Base-by-base conservation (phyloP, 2,888 invertebrate genomes). In the Nomada ruficornis region DNA sequence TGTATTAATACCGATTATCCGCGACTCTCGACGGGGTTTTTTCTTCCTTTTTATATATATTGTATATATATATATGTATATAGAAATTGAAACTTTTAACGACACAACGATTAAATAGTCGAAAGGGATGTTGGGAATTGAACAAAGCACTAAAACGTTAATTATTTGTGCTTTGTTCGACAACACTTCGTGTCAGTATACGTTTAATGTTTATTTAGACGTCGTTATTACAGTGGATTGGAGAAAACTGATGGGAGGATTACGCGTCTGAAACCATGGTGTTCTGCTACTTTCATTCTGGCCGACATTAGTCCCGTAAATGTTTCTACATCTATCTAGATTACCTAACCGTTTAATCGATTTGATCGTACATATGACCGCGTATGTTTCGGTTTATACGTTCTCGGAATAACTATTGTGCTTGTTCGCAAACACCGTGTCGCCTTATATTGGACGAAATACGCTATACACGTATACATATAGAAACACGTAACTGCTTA, bases 241-340 rank as follows among this genome's bases (percentile, higher is more conserved):
- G 13, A 11, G 15, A 54, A 5, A 13, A 57, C 36, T 10, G 57
- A 68, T 52, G 20, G 26, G 42, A n/a, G n/a, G 47, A 20, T 1
- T n/a, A 29, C 29, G 36, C 10, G 57, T 67, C 20, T 13, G 36
- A 18, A 23, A 68, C 47, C 20, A 57, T 29, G 47, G 36, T 50
- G 67, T 18, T 68, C n/a, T 23, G 59, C 55, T 68, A 57, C 63
- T 64, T 64, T 52, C 70, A 62, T 59, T 67, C 62, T 57, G 52
- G 36, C 54, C 71, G 54, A 81, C 69, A 78, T 74, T 50, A 68
- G 52, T 54, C 57, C 65, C 63, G 18, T 50, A 55, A 68, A 57
- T 54, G 18, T 29, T 47, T 64, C 63, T 68, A 57, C 36, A 20
- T 36, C 47, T 63, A 64, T 47, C 36, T 55, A 69, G 36, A 52